These are phyloP conservation scores for Crotalus tigris DNA, from an alignment of 2,113 vertebrate species.

Conservation along the genomic window DNA sequence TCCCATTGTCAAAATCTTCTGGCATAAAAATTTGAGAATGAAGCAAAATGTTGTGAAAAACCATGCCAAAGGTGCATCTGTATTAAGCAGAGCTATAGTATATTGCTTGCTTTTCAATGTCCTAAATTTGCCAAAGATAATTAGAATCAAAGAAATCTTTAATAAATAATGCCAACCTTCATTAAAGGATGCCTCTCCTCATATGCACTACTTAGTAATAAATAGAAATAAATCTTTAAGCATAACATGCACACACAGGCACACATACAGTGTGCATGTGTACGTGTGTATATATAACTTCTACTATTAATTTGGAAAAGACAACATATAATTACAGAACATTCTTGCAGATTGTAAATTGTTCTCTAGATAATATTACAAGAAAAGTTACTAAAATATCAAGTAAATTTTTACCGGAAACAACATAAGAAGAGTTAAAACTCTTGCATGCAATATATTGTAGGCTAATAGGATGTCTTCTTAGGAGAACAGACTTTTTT, in stretches of 20 bases:
- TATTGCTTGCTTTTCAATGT: conserved; percentile 1
- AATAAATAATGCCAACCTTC: conserved; percentile 5
- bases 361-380: not conserved
- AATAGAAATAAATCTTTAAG: conserved; percentile 4
- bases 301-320: not conserved
- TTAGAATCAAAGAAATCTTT: not conserved
- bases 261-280: not conserved
- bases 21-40: not conserved
- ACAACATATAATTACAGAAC: not conserved
- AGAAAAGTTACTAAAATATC: not conserved
- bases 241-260: not conserved
- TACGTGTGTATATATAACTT: not conserved
- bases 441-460: not conserved
- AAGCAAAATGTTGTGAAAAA: not conserved
- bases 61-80: not conserved
- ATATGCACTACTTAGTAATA: not conserved
- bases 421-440: not conserved
- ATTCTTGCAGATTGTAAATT: not conserved
- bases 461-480: not conserved
- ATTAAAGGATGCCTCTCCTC: not conserved
- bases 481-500: not conserved
- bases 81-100: not conserved
- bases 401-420: not conserved
- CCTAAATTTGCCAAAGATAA: not conserved
- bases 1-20: not conserved